Percentiles rank a stretch among this genome's conserved stretches.
Evolutionary conservation across 2,797 vertebrate genomes (phyloP).

Genomic region (Saguinus oedipus): DNA sequence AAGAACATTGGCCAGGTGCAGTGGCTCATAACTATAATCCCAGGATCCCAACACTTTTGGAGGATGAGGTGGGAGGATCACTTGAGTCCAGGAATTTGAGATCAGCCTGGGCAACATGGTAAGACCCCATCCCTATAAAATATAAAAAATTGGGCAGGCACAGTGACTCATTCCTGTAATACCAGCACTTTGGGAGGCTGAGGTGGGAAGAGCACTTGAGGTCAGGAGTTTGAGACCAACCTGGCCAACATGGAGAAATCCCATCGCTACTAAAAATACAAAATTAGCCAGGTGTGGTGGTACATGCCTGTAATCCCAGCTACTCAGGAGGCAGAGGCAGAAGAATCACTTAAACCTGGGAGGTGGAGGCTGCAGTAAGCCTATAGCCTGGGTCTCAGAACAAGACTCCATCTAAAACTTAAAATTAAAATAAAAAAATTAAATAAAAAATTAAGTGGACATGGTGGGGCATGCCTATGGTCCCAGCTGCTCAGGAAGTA

Average conservation of each 20-base stretch:
- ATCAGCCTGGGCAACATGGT: not conserved
- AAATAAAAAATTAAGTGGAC: no score
- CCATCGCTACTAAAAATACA: not conserved
- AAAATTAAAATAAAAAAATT: not conserved
- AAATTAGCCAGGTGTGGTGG: not conserved
- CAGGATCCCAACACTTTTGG: not conserved
- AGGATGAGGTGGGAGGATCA: not conserved
- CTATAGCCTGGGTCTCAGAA: not conserved
- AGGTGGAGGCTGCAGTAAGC: not conserved
- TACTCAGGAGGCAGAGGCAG: not conserved
- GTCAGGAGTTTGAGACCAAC: not conserved
- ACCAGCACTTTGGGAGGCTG: not conserved
- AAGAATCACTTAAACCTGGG: not conserved
- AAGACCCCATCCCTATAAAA: not conserved
- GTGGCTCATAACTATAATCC: not conserved
- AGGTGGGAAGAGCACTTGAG: not conserved
- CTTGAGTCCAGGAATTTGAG: not conserved
- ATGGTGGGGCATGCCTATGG: no score
- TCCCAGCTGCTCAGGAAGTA: no score
- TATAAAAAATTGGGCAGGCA: not conserved
- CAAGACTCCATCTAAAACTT: not conserved
- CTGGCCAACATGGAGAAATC: not conserved
- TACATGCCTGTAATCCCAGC: not conserved
- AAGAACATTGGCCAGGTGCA: not conserved
- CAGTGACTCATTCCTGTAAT: not conserved